These are phyloP conservation scores for Thunnus thynnus DNA, from an alignment of 2,113 vertebrate species.

Conservation along the genomic window DNA sequence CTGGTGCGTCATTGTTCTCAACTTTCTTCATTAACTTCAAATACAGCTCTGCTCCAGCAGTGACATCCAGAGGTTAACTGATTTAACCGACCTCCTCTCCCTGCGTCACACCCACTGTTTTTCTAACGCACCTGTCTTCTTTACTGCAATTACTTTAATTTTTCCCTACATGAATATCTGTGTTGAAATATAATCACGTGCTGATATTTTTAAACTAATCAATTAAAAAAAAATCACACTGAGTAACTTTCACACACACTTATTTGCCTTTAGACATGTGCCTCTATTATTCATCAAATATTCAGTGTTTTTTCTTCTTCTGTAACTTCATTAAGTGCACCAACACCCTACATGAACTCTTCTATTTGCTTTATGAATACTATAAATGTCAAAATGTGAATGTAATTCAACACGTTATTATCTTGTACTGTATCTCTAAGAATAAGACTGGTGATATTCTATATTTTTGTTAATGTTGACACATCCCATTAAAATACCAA, in stretches of 20 bases:
- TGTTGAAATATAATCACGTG: neutral
- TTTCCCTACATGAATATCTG: neutral
- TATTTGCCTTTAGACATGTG: neutral
- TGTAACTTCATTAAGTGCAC: neutral
- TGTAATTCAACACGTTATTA: too few relatives aligned
- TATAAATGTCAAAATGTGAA: neutral
- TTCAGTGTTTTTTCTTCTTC: neutral
- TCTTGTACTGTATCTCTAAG: too few relatives aligned
- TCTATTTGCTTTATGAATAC: neutral
- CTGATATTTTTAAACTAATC: neutral
- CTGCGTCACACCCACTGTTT: conserved; percentile 6
- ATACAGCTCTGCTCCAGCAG: conserved; percentile 10
- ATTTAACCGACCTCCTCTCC: conserved; percentile 19
- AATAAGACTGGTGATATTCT: too few relatives aligned
- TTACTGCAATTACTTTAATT: neutral
- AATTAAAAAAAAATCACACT: neutral
- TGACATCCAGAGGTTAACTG: conserved; percentile 30
- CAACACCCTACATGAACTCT: too few relatives aligned
- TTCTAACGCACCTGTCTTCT: neutral
- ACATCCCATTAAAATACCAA: too few relatives aligned
- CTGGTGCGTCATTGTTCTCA: conserved; percentile 29
- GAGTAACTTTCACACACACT: neutral
- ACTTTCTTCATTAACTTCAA: conserved; percentile 51
- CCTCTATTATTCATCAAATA: neutral
- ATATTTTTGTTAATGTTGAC: too few relatives aligned